Base-by-base conservation (phyloP, 2,888 invertebrate genomes). In the Priocnemis perturbator region DNA sequence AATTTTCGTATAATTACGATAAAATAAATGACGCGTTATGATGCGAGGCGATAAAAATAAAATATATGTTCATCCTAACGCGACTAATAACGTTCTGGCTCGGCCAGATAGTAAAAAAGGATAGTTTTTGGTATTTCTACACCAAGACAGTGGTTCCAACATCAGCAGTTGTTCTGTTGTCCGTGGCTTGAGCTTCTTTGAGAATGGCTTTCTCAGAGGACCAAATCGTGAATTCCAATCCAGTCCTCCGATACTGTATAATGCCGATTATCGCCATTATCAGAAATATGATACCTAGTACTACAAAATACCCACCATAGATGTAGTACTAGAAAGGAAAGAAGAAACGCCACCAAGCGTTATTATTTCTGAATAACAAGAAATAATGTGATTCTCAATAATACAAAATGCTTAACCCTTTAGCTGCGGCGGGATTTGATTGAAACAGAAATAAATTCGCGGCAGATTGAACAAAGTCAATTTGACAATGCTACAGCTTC, bases 301-400 rank as follows among this genome's bases (percentile, higher is more conserved):
- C 80, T 5, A 93, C 81, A 84, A 93, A 95, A 81, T 94, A 93
- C 2, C 91, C 90, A 23, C 95, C 95, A 76, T 96, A 93, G 0
- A 93, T 91, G 74, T 93, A 90, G 89, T 93, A 96, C 91, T 96
- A 94, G 87, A 72, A 91, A 63, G 23, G 48, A 26, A 63, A 73
- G 47, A 37, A 11, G 37, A 47, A 0, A 26, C 37, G 37, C 14
- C 37, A 9, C 5, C 11, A 37, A 37, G 37, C 37, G 37, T 37
- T 11, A 37, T 37, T 37, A 37, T 37, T 11, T 11, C 37, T 37
- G 37, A 37, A 11, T 37, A 11, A 37, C 37, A 37, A 11, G 11
- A 37, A 1, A 37, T 9, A 26, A 26, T 37, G 7, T 37, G 1
- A 37, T 37, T 37, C 14, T 3, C 11, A 11, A 11, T 11, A 37